Base-by-base conservation (phyloP, 53 echinoderm and acorn worm species). In the Paelopatides confundens region DNA sequence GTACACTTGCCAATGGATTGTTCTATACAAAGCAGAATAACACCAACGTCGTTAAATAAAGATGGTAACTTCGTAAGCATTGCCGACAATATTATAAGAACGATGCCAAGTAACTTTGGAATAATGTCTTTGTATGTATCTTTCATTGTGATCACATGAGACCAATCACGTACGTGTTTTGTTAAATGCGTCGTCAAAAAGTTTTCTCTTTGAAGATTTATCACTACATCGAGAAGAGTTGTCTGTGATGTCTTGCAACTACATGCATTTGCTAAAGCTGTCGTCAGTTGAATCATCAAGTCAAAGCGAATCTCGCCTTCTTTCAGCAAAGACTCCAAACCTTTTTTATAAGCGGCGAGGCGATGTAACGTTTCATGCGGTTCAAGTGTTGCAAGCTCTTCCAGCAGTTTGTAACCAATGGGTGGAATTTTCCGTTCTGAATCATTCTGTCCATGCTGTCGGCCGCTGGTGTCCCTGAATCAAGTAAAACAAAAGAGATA, bases 251-350 rank as follows among this genome's bases (percentile, higher is more conserved):
- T 78, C 9, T 76, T 48, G 24, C 92, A 90, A 31, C 91, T 85
- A 58, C 92, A 95, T 14, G 88, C 93, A 43, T 85, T 88, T 33
- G 77, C 89, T 65, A 90, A 30, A 10, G 90, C 92, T 29, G 81
- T 52, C 15, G 89, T 63, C 12, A 97, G 67, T 13, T 95, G 79
- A 14, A 86, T 81, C 81, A 92, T 88, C 52, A 97, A 2, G 69
- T 97, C 95, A 53, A 90, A 89, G 12, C 94, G 86, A 6, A 96
- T 89, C 2, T 93, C 93, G 31, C 34, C 13, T 64, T 93, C 86
- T 6, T 91, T 36, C 28, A 97, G 63, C 27, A 95, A 81, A n/a
- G 88, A 86, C 17, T 82, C 82, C 4, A 97, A 92, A 2, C 95
- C 97, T 38, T 77, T 77, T 31, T 93, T 81, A 6, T 86, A 87